Conservation (phyloP, 2,888 invertebrate genomes). For the Herminia tarsipennalis region DNA sequence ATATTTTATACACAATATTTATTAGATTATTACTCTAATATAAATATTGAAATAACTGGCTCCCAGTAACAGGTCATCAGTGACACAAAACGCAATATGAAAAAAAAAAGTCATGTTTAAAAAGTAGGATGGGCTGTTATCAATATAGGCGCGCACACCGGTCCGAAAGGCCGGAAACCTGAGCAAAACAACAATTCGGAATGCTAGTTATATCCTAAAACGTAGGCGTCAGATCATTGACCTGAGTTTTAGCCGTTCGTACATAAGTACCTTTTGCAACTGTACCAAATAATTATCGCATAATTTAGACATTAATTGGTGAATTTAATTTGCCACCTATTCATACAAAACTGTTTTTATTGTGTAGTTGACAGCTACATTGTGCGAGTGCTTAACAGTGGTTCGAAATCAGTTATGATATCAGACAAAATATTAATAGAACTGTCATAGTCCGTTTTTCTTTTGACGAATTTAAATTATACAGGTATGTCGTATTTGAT, state of each 20-base stretch:
- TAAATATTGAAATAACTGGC: too few relatives aligned
- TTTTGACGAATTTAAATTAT: too few relatives aligned
- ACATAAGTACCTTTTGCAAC: conserved; percentile 21
- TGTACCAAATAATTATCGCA: conserved; percentile 30
- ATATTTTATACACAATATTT: too few relatives aligned
- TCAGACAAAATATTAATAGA: too few relatives aligned
- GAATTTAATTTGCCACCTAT: conserved; percentile 21
- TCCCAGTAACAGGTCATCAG: too few relatives aligned
- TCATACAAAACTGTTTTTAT: not conserved
- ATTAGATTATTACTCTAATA: too few relatives aligned
- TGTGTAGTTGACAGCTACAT: too few relatives aligned
- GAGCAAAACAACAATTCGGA: conserved; percentile 52
- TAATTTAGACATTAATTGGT: conserved; percentile 28
- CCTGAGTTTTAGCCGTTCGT: conserved; percentile 23
- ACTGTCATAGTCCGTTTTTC: too few relatives aligned
- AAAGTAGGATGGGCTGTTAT: conserved; percentile 20
- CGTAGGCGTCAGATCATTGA: conserved; percentile 38
- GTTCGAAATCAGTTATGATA: too few relatives aligned
- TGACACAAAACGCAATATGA: not conserved
- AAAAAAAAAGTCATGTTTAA: not conserved
- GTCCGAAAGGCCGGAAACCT: conserved; percentile 47
- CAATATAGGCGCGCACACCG: conserved; percentile 39
- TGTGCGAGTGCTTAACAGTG: too few relatives aligned
- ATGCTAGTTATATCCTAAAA: conserved; percentile 54
- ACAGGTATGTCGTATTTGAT: too few relatives aligned